Base-by-base conservation (phyloP, 2,797 vertebrate genomes). In the Protosalanx chinensis region DNA sequence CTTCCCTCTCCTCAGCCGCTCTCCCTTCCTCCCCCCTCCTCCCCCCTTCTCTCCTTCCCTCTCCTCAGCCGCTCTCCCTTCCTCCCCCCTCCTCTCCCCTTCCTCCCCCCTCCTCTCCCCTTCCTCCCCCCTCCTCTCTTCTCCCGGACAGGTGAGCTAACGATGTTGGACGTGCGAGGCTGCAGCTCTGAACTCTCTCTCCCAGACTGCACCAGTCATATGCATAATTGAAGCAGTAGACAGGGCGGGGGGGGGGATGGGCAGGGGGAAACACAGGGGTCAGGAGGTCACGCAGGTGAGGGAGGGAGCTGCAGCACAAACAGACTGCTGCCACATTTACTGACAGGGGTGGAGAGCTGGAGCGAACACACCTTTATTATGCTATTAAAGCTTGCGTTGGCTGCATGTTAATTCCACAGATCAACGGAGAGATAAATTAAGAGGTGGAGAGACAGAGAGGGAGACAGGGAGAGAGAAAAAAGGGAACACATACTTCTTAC, bases 171-270 rank as follows among this genome's bases (percentile, higher is more conserved):
- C 77, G 16, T 68, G 73, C 74, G 82, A 81, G 79, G 71, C 51
- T 68, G 68, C 73, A 29, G 20, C 51, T 51, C 61, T 66, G 58
- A 70, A 77, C 56, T 51, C 35, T 77, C 64, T 64, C 37, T 74
- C 68, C 64, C 70, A 41, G 33, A 58, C 71, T 72, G 68, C 15
- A n/a, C 76, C 68, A 74, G 30, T 0, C 23, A 53, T 76, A 69
- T 76, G 76, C 71, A 78, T 83, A 83, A 85, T 85, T 85, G 80
- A 82, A 72, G 37, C 10, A 12, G 67, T 72, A 68, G 72, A 71
- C n/a, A 69, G 20, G 12, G 76, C 30, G 61, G 74, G 71, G 70
- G 67, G 71, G 76, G 65, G 71, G 63, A 74, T 71, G 83, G 3
- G 7, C 18, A 63, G 30, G 18, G 3, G 15, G 33, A 63, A 35